These are phyloP conservation scores for Apantesis nais DNA, from an alignment of 2,888 invertebrate species.

Conservation along the genomic window DNA sequence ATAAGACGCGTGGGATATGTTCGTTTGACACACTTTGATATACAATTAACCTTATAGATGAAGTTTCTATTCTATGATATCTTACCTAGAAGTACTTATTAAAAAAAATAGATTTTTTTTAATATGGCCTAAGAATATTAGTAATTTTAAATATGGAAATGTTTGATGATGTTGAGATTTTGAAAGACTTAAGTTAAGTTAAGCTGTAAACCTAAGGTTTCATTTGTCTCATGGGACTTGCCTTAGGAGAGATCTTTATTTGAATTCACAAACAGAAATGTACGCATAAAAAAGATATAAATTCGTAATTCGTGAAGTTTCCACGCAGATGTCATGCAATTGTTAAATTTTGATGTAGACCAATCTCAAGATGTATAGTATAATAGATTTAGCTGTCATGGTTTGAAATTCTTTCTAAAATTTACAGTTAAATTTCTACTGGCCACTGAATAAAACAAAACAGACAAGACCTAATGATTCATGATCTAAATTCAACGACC, in stretches of 20 bases:
- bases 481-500: not conserved
- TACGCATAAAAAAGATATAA: not conserved
- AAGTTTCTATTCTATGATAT: not conserved
- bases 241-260: too few relatives aligned
- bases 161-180: not conserved
- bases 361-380: not conserved
- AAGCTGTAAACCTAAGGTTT: not conserved
- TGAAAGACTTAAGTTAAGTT: not conserved
- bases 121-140: not conserved
- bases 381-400: not conserved
- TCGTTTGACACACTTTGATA: slow-evolving; percentile 40
- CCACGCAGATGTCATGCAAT: not conserved
- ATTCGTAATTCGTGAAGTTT: not conserved
- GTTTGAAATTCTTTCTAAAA: not conserved
- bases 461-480: not conserved
- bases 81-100: not conserved
- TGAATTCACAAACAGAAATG: too few relatives aligned
- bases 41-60: slow-evolving; percentile 25
- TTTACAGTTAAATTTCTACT: not conserved
- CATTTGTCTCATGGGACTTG: too few relatives aligned
- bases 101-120: not conserved
- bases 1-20: slow-evolving; percentile 53
- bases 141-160: not conserved
- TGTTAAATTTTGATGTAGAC: not conserved
- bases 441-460: not conserved